These are phyloP conservation scores for Xenopus laevis DNA, from an alignment of 2,113 vertebrate genomes.

Conservation along the genomic window DNA sequence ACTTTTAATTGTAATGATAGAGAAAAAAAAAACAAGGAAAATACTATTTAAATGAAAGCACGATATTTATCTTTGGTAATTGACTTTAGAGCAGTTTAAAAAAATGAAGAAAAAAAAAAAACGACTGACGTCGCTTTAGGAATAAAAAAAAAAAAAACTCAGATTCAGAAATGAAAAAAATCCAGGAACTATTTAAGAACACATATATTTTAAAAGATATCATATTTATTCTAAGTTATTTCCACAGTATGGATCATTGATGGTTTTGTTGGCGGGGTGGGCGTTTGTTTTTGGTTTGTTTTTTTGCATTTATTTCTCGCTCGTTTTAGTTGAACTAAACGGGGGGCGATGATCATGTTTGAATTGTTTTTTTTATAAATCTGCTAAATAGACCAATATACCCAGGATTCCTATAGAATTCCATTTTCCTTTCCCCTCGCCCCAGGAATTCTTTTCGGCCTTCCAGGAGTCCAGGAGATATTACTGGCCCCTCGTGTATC, in stretches of 20 bases:
- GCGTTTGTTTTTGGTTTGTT: conserved; percentile 8
- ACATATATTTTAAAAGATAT: conserved; percentile 82
- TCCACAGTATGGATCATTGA: conserved; percentile 68
- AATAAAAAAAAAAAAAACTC: conserved; percentile 68
- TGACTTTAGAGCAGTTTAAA: conserved; percentile 94
- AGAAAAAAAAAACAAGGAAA: conserved; percentile 72
- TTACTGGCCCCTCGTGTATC: conserved; percentile 48
- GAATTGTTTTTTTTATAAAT: conserved; percentile 53
- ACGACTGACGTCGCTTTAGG: conserved; percentile 81
- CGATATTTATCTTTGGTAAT: conserved; percentile 92
- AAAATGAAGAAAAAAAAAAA: conserved; percentile 50
- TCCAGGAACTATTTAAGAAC: conserved; percentile 78
- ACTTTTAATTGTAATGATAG: conserved; percentile 99
- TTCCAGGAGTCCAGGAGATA: neutral
- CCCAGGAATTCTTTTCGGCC: neutral
- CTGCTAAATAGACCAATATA: conserved; percentile 24
- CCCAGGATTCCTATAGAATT: conserved; percentile 18
- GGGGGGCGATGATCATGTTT: conserved; percentile 67
- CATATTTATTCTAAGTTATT: conserved; percentile 84
- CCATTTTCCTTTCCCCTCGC: conserved; percentile 27
- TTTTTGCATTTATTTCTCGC: conserved; percentile 41
- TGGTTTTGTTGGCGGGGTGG: conserved; percentile 49
- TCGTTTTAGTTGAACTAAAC: conserved; percentile 54
- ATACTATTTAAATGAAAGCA: conserved; percentile 81
- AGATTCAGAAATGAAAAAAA: no score